phyloP scores from a whole-genome alignment of 1,140 invertebrate species.

The Pogonomyrmex barbatus region DNA sequence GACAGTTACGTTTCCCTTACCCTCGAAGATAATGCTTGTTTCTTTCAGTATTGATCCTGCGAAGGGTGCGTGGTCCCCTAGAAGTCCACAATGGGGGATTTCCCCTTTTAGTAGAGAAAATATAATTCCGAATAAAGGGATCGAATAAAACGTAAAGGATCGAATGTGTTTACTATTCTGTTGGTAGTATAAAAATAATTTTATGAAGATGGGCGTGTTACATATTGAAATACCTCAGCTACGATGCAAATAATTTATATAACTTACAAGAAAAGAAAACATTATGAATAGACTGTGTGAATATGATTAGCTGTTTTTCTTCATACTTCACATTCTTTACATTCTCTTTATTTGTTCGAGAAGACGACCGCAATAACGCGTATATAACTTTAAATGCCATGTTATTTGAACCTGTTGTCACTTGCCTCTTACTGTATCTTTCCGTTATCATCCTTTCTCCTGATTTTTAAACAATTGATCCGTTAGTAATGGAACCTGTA shows the following conservation, averaged over 20 bases:
- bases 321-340: neutral
- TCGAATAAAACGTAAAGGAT: neutral
- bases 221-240: neutral
- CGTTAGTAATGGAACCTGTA: neutral
- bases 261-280: neutral
- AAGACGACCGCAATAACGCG: neutral
- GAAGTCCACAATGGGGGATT: neutral
- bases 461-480: neutral
- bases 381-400: neutral
- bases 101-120: constrained; percentile 1
- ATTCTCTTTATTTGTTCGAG: neutral
- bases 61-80: constrained; percentile 20
- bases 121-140: constrained; percentile 9
- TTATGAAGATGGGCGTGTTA: neutral
- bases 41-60: constrained; percentile 50
- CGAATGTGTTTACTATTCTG: neutral
- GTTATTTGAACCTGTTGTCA: neutral
- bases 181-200: neutral
- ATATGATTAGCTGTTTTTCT: neutral
- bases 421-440: neutral
- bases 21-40: constrained; percentile 26
- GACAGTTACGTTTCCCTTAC: neutral
- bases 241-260: neutral
- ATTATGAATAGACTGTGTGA: neutral
- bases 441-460: neutral